Conservation (phyloP, 1,140 invertebrate genomes). For the Lepidurus arcticus region DNA sequence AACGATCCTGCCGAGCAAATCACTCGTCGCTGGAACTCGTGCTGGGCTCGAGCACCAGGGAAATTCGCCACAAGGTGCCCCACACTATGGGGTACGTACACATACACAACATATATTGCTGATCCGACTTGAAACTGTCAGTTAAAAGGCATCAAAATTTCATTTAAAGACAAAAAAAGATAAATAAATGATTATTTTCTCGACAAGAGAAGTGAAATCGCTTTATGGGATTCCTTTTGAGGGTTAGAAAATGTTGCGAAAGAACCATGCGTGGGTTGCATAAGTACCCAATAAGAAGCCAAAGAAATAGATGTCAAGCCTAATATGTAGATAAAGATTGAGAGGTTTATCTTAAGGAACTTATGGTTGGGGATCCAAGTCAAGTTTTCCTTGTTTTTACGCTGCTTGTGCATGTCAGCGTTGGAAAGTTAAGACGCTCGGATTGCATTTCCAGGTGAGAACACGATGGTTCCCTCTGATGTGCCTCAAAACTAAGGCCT, state of each 20-base stretch:
- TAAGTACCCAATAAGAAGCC: too few species aligned
- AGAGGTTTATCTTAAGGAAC: not conserved
- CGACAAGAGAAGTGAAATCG: too few species aligned
- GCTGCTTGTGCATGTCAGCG: not conserved
- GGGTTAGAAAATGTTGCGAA: too few species aligned
- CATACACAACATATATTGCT: constrained; percentile 4
- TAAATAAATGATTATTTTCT: too few species aligned
- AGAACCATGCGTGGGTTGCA: too few species aligned
- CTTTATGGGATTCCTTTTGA: too few species aligned
- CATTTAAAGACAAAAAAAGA: not conserved
- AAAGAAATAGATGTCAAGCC: too few species aligned
- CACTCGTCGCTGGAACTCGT: constrained; percentile 17
- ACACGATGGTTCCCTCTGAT: constrained; percentile 15
- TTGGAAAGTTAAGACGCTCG: not conserved
- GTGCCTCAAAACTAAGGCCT: constrained; percentile 21
- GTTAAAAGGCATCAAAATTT: not conserved
- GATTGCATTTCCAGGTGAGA: constrained; percentile 18
- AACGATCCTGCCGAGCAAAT: not conserved
- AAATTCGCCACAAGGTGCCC: constrained; percentile 13
- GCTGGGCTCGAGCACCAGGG: constrained; percentile 12
- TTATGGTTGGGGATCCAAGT: not conserved
- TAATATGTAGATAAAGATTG: not conserved
- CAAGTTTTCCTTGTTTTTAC: not conserved
- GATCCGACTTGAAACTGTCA: not conserved
- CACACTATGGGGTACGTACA: constrained; percentile 11